Conservation (phyloP, 2,113 vertebrate species). For the Aegithalos caudatus region DNA sequence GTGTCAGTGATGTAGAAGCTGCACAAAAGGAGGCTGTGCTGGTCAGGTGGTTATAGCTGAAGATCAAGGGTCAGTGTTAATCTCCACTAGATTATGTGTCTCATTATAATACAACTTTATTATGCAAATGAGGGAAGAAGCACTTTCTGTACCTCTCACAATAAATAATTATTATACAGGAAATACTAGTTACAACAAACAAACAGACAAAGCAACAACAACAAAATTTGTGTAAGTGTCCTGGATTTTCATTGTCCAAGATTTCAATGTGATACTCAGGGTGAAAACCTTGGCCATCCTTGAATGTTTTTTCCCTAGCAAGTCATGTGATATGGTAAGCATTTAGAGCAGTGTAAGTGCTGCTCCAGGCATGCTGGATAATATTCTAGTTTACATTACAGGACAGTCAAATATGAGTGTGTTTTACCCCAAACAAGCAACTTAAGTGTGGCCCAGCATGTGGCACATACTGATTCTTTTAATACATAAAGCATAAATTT, state of each 20-base stretch:
- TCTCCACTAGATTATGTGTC: neutral
- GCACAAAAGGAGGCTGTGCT: neutral
- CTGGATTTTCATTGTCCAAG: neutral
- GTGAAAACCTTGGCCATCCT: neutral
- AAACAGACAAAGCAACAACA: neutral
- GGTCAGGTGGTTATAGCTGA: neutral
- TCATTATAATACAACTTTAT: neutral
- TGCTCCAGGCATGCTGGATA: neutral
- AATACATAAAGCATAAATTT: neutral
- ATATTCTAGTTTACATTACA: neutral
- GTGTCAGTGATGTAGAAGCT: neutral
- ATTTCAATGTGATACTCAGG: neutral
- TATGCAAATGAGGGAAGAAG: neutral
- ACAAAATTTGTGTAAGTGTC: neutral
- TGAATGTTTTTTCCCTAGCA: neutral
- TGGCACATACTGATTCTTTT: neutral
- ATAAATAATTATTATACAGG: neutral
- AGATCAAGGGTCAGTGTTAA: neutral
- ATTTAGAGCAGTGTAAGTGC: neutral
- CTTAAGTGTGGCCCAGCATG: neutral
- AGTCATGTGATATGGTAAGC: neutral
- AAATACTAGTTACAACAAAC: neutral
- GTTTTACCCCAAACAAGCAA: neutral
- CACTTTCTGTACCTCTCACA: neutral
- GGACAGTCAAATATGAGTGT: neutral